These are phyloP conservation scores for Telenomus remus DNA, from an alignment of 1,140 invertebrate genomes.

Conservation along the genomic window DNA sequence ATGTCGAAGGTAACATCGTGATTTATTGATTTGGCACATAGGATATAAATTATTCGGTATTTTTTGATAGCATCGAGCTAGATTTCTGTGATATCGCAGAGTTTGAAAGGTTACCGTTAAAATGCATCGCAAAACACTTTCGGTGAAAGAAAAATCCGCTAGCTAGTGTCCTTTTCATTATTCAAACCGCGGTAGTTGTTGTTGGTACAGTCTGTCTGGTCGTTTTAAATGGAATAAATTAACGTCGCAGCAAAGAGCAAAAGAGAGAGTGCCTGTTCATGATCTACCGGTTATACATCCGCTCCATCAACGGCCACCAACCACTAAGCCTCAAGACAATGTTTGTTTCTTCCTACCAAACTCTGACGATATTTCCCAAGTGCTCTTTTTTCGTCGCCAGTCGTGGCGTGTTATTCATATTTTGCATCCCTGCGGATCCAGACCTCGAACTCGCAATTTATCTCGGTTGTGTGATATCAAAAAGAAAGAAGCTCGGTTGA, in stretches of 20 bases:
- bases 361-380: too few species aligned
- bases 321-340: conserved; percentile 52
- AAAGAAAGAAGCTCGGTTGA: too few species aligned
- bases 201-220: conserved; percentile 62
- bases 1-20: too few species aligned
- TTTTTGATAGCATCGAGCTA: conserved; percentile 6
- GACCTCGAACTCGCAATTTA: too few species aligned
- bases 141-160: conserved; percentile 31
- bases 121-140: conserved; percentile 27
- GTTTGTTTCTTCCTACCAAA: conserved; percentile 51
- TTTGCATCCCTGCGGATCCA: too few species aligned
- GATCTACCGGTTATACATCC: conserved; percentile 48
- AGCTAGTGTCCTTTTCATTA: conserved; percentile 62
- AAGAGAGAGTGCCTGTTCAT: conserved; percentile 45
- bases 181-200: conserved; percentile 65
- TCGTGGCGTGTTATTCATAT: too few species aligned
- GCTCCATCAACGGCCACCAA: conserved; percentile 38
- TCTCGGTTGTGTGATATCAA: too few species aligned
- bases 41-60: too few species aligned
- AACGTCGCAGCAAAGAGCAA: conserved; percentile 61
- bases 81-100: conserved; percentile 10
- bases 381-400: too few species aligned
- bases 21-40: too few species aligned
- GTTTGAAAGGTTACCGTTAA: conserved; percentile 22
- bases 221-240: conserved; percentile 71